Conservation (phyloP, 1,140 invertebrate species). For the Macrobrachium nipponense region DNA sequence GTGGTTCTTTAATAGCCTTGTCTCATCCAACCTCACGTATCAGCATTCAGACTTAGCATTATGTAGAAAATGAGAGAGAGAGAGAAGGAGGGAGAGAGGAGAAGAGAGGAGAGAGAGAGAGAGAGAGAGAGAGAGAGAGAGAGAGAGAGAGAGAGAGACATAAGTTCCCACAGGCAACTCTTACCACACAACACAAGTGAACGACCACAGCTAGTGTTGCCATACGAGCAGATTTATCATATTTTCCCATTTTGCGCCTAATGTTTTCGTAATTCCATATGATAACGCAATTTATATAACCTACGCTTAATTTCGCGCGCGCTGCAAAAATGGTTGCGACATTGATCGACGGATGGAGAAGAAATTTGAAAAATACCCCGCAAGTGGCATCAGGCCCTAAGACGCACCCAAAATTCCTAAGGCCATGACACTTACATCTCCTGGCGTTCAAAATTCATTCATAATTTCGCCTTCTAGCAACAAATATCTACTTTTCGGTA, state of each 20-base stretch:
- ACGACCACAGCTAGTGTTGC: slow-evolving; percentile 25
- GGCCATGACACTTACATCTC: slow-evolving; percentile 44
- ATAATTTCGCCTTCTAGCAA: slow-evolving; percentile 36
- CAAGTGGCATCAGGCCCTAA: background rate
- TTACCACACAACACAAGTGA: slow-evolving; percentile 14
- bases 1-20: too few species aligned
- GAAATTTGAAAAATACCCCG: background rate
- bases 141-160: slow-evolving; percentile 18
- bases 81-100: background rate
- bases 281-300: too few species aligned
- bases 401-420: slow-evolving; percentile 61
- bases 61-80: background rate
- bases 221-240: background rate
- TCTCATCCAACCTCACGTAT: too few species aligned
- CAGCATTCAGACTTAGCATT: too few species aligned
- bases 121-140: slow-evolving; percentile 14
- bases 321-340: too few species aligned
- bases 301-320: too few species aligned
- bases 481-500: too few species aligned
- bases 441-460: slow-evolving; percentile 60
- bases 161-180: slow-evolving; percentile 26
- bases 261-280: too few species aligned
- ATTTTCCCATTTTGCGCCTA: too few species aligned
- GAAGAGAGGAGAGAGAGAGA: slow-evolving; percentile 16
- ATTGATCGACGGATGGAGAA: too few species aligned